Evolutionary conservation across 2,888 invertebrate species (phyloP).

Genomic region (Parochlus steinenii): DNA sequence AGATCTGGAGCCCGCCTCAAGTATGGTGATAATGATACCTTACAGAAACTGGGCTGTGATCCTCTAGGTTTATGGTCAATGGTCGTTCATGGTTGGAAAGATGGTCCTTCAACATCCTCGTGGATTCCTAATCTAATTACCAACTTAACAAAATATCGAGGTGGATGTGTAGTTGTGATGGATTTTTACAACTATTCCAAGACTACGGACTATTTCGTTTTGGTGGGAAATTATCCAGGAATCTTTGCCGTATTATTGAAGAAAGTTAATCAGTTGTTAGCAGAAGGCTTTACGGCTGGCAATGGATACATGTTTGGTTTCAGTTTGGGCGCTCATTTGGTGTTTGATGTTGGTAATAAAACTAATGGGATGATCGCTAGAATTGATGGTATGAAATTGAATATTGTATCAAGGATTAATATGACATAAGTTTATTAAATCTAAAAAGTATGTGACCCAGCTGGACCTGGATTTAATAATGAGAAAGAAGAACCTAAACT

Average conservation of each 20-base stretch:
- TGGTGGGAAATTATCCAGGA: constrained; percentile 15
- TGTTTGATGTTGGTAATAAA: constrained; percentile 16
- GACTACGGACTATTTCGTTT: constrained; percentile 16
- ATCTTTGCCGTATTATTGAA: constrained; percentile 14
- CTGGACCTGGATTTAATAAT: constrained; percentile 18
- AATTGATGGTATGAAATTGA: constrained; percentile 4
- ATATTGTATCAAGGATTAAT: neutral
- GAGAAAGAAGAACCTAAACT: constrained; percentile 15
- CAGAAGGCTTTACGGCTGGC: constrained; percentile 15
- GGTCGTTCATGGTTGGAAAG: constrained; percentile 7
- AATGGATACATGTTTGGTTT: constrained; percentile 18
- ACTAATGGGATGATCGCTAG: constrained; percentile 14
- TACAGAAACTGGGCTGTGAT: constrained; percentile 3
- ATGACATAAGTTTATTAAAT: neutral
- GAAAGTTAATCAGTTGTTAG: constrained; percentile 16
- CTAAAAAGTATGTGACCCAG: constrained; percentile 18
- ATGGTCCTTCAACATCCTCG: neutral
- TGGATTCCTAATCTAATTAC: neutral
- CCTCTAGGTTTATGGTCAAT: neutral
- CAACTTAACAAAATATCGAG: constrained; percentile 16
- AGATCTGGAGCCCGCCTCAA: no score
- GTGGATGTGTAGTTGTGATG: constrained; percentile 19
- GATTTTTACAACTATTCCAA: constrained; percentile 16
- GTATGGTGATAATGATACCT: neutral
- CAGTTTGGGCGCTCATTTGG: constrained; percentile 18